Evolutionary conservation across 2,113 vertebrate species (phyloP), one percentile per base, ranked within the genome.

Genomic region (sheep (Ovis aries)): DNA sequence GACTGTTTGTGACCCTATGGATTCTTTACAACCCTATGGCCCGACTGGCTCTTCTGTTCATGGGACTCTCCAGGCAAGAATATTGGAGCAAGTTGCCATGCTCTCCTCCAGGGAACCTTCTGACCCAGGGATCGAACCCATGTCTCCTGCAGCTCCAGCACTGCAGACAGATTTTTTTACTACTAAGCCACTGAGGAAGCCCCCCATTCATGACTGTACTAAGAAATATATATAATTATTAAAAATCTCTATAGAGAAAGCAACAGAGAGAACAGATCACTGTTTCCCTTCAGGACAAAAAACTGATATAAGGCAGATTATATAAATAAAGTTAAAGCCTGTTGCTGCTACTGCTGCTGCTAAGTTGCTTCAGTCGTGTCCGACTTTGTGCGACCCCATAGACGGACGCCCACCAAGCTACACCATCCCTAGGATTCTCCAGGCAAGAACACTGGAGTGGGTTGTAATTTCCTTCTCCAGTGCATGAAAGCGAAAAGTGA

Each of bases 381-480:
- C 6, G 0, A 62, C 60, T 62, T 13, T 31, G 29, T 33, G 60
- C 0, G 13, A 62, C 29, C 29, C 13, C 29, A 7, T 15, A 31
- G 29, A 62, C 0, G 29, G 13, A 13, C 3, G 6, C 60, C 60
- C 60, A 31, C 29, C 11, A 62, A 29, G 6, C 60, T 31, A 29
- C 29, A 0, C 13, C 13, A 1, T 62, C 29, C 13, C 29, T 62
- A 29, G 29, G 29, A 62, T 62, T 62, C 60, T 62, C 13, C 13
- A 15, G 60, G 60, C 60, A 62, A 62, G 60, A 62, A 62, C 60
- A 7, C 1, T 15, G 13, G 60, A 31, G 3, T 60, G 29, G 29
- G 29, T 62, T 62, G 13, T 13, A 13, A 33, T 33, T 62, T 62
- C 29, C 60, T 62, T 62, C 29, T 62, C 60, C 29, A 62, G 3